phyloP scores from a whole-genome alignment of 2,888 invertebrate genomes.

The Pharmacophagus antenor region DNA sequence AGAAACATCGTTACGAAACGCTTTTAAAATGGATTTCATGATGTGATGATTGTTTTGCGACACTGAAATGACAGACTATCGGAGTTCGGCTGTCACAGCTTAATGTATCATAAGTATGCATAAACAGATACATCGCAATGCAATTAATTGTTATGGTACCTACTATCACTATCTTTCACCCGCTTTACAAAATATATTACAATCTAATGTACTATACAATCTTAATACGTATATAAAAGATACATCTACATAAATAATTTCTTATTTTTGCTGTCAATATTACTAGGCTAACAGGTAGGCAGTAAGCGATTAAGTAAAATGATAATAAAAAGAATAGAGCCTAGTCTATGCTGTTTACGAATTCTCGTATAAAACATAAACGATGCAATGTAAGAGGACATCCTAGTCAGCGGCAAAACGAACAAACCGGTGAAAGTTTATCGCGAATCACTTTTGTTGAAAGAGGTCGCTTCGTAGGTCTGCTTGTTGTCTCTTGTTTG shows the following conservation, averaged over 20 bases:
- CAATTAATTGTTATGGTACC: not conserved
- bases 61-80: not conserved
- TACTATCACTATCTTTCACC: not conserved
- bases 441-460: slow-evolving; percentile 35
- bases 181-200: not conserved
- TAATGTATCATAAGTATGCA: not conserved
- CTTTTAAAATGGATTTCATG: not conserved
- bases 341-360: not conserved
- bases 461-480: slow-evolving; percentile 38
- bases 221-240: not conserved
- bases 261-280: not conserved
- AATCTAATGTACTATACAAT: not conserved
- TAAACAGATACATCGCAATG: not conserved
- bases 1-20: slow-evolving; percentile 1
- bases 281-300: not conserved
- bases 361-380: slow-evolving; percentile 1
- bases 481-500: slow-evolving; percentile 41
- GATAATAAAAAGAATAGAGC: not conserved
- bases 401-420: slow-evolving; percentile 57
- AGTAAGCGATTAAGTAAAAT: not conserved
- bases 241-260: not conserved
- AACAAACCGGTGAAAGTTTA: slow-evolving; percentile 75
- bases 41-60: not conserved
- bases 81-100: not conserved
- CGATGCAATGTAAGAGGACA: slow-evolving; percentile 58